A percentile compares a stretch with the other conserved stretches of the same genome.
These are phyloP conservation scores for Heterohyrax brucei DNA, from an alignment of 2,797 vertebrate genomes.

Conservation along the genomic window DNA sequence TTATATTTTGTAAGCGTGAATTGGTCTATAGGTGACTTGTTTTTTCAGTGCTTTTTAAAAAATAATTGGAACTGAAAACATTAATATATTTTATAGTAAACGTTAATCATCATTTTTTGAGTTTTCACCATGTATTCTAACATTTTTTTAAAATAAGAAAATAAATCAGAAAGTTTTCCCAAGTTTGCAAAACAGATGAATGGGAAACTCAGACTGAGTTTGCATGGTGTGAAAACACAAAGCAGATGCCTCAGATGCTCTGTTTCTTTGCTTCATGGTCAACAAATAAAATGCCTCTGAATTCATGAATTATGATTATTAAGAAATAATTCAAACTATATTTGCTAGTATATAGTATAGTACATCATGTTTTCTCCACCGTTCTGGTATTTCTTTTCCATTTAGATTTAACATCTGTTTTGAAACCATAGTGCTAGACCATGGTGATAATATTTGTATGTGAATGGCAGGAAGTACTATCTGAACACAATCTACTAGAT, in stretches of 20 bases:
- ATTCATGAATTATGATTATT: background rate
- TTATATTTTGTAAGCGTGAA: background rate
- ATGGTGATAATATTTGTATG: background rate
- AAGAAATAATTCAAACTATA: background rate
- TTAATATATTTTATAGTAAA: background rate
- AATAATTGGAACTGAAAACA: background rate
- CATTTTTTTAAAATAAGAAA: background rate
- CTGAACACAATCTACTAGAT: background rate
- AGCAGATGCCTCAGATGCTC: background rate
- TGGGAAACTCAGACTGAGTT: background rate
- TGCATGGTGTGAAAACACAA: background rate
- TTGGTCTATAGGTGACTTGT: background rate
- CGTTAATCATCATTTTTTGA: background rate
- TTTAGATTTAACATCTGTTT: background rate
- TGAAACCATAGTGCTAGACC: background rate
- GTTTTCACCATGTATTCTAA: background rate
- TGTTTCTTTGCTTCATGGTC: background rate
- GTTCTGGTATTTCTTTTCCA: background rate
- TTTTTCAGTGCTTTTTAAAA: background rate
- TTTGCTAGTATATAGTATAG: background rate
- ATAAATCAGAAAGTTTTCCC: background rate
- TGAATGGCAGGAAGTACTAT: background rate
- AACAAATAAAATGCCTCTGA: background rate
- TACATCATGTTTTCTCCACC: background rate
- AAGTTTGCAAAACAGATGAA: background rate